Evolutionary conservation across 2,113 vertebrate genomes (phyloP), one percentile per base, ranked within the genome.

Genomic region (Oreochromis niloticus): DNA sequence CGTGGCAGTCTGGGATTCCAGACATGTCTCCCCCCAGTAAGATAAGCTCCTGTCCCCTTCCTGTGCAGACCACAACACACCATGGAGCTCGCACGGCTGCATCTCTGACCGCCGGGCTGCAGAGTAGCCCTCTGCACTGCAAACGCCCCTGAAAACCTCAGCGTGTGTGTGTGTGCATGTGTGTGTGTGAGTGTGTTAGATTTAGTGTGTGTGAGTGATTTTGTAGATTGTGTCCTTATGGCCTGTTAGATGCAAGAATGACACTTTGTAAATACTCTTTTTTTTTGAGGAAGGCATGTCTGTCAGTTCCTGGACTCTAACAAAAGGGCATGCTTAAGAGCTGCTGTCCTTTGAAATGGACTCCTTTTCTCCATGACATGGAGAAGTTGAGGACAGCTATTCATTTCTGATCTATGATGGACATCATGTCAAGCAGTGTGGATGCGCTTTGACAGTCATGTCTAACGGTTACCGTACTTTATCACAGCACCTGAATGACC

Each of bases 401-500:
- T 87, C 4, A 19, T 91, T 92, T 88, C 59, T 91, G 85, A 85
- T 36, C 89, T 87, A 54, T 87, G 59, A 91, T 78, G 59, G 95
- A 92, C 89, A 93, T 80, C 87, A 93, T 80, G 94, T 87, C 80
- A 56, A 83, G 55, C 71, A 3, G 71, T 27, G 57, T 87, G 32
- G 82, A 87, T 81, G 90, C 88, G 68, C 78, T 86, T 41, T 94
- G 82, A 97, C 90, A 92, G 97, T 95, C 97, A 99, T 99, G 98
- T 98, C 98, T 98, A 97, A 99, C 94, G 96, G 97, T 94, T 99
- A 99, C 96, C 98, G 98, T 95, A 99, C 98, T 95, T 96, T 99
- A 93, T 98, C 98, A 89, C 98, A 99, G 98, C 99, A 99, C 96
- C 97, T 99, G 95, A 98, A 98, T 90, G 99, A 99, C 97, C 96